Percentiles rank a stretch among this genome's conserved stretches.
phyloP scores from a whole-genome alignment of 2,888 invertebrate species.

The Stomorhina lunata region DNA sequence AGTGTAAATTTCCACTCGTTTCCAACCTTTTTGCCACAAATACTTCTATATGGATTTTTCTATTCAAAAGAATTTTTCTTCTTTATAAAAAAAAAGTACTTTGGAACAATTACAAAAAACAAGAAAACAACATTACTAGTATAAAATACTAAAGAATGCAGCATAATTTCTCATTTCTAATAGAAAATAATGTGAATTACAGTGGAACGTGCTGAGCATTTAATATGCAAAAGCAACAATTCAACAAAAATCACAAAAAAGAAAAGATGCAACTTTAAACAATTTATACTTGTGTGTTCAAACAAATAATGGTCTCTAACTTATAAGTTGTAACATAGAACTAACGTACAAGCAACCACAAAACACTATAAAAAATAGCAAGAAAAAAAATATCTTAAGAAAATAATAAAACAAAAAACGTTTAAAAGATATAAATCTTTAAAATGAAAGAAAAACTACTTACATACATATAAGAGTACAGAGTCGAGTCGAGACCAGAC shows the following conservation, averaged over 20 bases:
- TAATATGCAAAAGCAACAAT: conserved; percentile 60
- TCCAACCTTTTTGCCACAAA: too few relatives aligned
- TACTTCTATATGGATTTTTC: neutral
- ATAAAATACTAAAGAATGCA: conserved; percentile 45
- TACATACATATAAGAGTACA: too few relatives aligned
- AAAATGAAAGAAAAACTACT: conserved; percentile 18
- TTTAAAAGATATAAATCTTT: conserved; percentile 63
- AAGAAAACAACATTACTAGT: conserved; percentile 1
- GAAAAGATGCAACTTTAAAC: conserved; percentile 36
- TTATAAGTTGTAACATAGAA: too few relatives aligned
- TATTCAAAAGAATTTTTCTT: conserved; percentile 13
- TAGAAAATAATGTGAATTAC: conserved; percentile 53
- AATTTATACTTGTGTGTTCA: too few relatives aligned
- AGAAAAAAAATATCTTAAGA: conserved; percentile 17
- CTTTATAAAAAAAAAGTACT: conserved; percentile 16
- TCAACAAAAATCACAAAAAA: conserved; percentile 13
- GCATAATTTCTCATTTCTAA: conserved; percentile 61
- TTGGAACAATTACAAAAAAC: conserved; percentile 4
- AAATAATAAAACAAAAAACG: conserved; percentile 34
- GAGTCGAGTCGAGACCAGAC: too few relatives aligned
- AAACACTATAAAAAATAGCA: neutral
- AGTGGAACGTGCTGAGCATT: conserved; percentile 59
- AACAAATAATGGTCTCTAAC: too few relatives aligned
- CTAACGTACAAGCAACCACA: conserved; percentile 6
- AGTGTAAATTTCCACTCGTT: too few relatives aligned